Conservation (phyloP, 1,140 invertebrate species). For the Anthonomus grandis region DNA sequence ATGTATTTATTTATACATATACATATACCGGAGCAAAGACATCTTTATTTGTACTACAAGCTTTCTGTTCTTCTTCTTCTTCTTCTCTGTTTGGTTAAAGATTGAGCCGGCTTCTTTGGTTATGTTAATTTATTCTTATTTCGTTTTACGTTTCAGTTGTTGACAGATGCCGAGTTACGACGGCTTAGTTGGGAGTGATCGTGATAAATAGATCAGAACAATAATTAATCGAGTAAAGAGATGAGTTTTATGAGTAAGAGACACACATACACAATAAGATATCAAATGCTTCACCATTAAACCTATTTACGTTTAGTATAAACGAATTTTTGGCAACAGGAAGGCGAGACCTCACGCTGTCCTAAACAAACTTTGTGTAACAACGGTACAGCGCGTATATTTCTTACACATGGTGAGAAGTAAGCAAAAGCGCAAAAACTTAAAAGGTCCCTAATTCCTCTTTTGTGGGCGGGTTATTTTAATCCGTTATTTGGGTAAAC, state of each 20-base stretch:
- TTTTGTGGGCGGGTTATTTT: slow-evolving; percentile 13
- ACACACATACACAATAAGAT: no score
- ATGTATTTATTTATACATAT: slow-evolving; percentile 11
- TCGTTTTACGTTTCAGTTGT: not conserved
- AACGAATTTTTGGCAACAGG: no score
- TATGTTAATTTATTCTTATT: slow-evolving; percentile 6
- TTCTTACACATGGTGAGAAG: slow-evolving; percentile 17
- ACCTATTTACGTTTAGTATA: no score
- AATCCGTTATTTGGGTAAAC: slow-evolving; percentile 23
- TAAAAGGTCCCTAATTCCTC: slow-evolving; percentile 10
- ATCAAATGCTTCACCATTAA: no score
- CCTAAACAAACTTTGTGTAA: slow-evolving; percentile 3
- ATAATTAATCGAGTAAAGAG: no score
- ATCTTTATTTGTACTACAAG: slow-evolving; percentile 24
- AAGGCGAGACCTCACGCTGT: slow-evolving; percentile 8
- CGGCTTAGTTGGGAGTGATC: no score
- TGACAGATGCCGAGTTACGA: not conserved
- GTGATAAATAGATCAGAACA: no score
- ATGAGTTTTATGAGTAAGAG: no score
- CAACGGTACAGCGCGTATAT: slow-evolving; percentile 18
- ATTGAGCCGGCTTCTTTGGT: slow-evolving; percentile 11
- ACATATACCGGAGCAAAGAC: slow-evolving; percentile 7
- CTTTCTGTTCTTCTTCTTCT: no score
- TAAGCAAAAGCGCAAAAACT: slow-evolving; percentile 16
- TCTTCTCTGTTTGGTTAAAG: slow-evolving; percentile 25